These are phyloP conservation scores for Oscheius onirici DNA, from an alignment of 2,888 invertebrate genomes.

Conservation along the genomic window DNA sequence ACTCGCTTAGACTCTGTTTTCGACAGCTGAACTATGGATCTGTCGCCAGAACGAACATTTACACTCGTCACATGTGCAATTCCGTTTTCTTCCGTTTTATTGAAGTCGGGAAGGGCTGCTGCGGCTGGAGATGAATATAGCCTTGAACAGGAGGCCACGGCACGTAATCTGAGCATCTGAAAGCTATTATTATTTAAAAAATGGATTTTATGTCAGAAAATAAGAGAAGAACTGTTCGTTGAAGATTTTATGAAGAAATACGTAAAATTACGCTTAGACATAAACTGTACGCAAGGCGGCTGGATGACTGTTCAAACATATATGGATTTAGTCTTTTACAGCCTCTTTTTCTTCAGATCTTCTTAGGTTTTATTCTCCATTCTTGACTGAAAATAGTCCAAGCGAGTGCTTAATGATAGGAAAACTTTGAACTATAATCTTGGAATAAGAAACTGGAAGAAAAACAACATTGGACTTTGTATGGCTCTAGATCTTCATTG, in stretches of 20 bases:
- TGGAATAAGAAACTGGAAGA: no score
- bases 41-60: slow-evolving; percentile 50
- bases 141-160: neutral
- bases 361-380: no score
- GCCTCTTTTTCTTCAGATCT: no score
- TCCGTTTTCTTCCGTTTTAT: slow-evolving; percentile 23
- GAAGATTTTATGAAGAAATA: neutral
- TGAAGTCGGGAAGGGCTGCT: slow-evolving; percentile 7
- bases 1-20: slow-evolving; percentile 1
- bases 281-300: neutral
- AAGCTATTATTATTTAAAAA: neutral
- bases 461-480: no score
- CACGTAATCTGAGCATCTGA: slow-evolving; percentile 1
- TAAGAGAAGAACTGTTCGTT: no score
- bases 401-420: no score
- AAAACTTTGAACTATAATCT: no score
- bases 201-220: no score
- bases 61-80: slow-evolving; percentile 43
- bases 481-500: no score
- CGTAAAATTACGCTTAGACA: neutral
- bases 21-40: slow-evolving; percentile 48
- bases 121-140: slow-evolving; percentile 4
- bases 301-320: neutral
- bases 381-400: no score
- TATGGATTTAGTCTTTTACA: no score